Percentiles rank a stretch among this genome's conserved stretches.
phyloP scores from a whole-genome alignment of 2,113 vertebrate genomes.

The Bos indicus region DNA sequence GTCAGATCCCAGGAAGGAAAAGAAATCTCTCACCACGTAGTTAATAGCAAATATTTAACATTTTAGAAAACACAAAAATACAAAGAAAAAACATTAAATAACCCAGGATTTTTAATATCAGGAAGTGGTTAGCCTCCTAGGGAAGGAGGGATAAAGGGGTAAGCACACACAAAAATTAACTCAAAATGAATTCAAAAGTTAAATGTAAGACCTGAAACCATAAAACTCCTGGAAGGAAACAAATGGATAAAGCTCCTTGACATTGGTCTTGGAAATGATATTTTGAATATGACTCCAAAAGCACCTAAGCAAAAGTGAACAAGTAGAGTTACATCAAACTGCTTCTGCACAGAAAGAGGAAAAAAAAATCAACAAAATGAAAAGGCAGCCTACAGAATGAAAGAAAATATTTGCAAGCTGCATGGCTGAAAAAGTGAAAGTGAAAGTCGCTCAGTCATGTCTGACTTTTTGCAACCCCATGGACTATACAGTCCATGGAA shows the following conservation, averaged over 20 bases:
- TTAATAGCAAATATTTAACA: not conserved
- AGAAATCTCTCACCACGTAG: not conserved
- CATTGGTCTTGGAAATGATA: not conserved
- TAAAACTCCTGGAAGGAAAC: not conserved
- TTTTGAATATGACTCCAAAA: not conserved
- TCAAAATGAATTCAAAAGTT: not conserved
- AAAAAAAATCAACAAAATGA: not conserved
- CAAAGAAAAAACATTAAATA: not conserved
- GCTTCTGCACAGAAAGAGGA: not conserved
- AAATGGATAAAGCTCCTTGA: not conserved
- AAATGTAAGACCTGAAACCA: not conserved
- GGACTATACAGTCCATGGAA: not conserved
- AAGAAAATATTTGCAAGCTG: not conserved
- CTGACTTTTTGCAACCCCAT: not conserved
- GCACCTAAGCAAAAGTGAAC: not conserved
- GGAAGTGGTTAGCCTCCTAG: not conserved
- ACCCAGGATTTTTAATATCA: not conserved
- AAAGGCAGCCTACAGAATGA: not conserved
- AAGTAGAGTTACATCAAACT: not conserved
- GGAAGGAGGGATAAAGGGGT: not conserved
- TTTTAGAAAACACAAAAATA: not conserved
- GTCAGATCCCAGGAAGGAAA: not conserved
- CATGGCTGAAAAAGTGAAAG: not conserved
- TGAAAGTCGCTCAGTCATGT: not conserved
- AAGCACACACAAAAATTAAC: not conserved